Percentiles rank a stretch among this genome's conserved stretches.
Conservation (phyloP, 2,113 vertebrate species). For the Leptocoma aspasia region DNA sequence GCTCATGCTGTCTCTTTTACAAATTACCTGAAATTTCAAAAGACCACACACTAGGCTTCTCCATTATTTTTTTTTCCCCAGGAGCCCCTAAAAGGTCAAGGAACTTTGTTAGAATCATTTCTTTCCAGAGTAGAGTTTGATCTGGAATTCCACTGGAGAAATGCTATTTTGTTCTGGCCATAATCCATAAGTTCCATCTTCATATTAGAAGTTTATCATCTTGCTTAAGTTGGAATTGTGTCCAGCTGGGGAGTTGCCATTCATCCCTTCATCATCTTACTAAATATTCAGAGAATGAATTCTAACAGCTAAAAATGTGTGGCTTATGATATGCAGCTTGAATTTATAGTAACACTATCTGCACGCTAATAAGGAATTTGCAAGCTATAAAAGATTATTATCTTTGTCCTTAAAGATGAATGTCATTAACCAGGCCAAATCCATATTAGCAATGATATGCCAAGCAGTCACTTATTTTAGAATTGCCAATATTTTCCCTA, state of each 20-base stretch:
- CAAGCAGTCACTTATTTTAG: constrained; percentile 36
- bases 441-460: constrained; percentile 30
- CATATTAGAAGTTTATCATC: constrained; percentile 73
- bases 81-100: constrained; percentile 60
- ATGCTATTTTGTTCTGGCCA: constrained; percentile 67
- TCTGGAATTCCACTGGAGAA: constrained; percentile 69
- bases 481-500: constrained; percentile 25
- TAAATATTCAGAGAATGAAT: constrained; percentile 70
- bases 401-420: constrained; percentile 67
- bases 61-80: constrained; percentile 44
- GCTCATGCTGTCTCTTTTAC: constrained; percentile 50
- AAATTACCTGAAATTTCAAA: constrained; percentile 68
- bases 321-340: constrained; percentile 58
- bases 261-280: constrained; percentile 50
- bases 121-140: constrained; percentile 67
- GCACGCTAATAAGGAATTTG: constrained; percentile 68
- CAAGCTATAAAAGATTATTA: constrained; percentile 65
- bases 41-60: constrained; percentile 74
- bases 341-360: constrained; percentile 72
- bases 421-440: constrained; percentile 26
- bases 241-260: constrained; percentile 72
- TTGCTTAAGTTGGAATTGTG: constrained; percentile 51
- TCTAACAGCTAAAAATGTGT: constrained; percentile 65
- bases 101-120: constrained; percentile 40
- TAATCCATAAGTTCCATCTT: constrained; percentile 77